These are phyloP conservation scores for Melanotaenia duboulayi DNA, from an alignment of 2,113 vertebrate genomes.

Conservation along the genomic window DNA sequence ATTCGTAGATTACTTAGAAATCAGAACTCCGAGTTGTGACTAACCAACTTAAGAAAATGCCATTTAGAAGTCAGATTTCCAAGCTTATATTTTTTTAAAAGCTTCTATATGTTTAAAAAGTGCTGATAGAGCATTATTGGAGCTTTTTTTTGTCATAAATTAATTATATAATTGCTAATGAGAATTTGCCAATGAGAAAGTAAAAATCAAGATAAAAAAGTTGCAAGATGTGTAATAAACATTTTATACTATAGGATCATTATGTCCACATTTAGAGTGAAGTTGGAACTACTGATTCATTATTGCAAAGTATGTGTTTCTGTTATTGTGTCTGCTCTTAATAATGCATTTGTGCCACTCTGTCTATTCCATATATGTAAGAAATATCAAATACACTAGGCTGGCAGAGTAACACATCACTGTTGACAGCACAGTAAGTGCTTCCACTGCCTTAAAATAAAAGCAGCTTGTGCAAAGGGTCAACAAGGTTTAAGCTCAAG, in stretches of 20 bases:
- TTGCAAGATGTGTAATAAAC: too few species aligned
- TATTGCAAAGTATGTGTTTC: not conserved
- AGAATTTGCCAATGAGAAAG: too few species aligned
- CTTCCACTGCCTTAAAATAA: conserved; percentile 31
- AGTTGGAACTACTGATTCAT: not conserved
- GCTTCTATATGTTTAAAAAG: too few species aligned
- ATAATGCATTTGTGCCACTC: conserved; percentile 4
- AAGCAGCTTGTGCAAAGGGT: conserved; percentile 42
- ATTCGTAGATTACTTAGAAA: too few species aligned
- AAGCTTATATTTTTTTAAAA: too few species aligned
- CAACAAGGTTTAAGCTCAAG: conserved; percentile 28
- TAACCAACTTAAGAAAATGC: too few species aligned
- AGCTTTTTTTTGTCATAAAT: too few species aligned
- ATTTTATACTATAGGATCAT: not conserved
- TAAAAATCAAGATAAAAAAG: too few species aligned
- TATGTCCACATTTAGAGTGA: not conserved
- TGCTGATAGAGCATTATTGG: too few species aligned
- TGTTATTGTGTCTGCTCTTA: not conserved
- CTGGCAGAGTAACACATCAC: conserved; percentile 21
- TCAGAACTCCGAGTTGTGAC: too few species aligned
- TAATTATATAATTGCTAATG: too few species aligned
- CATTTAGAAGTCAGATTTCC: too few species aligned
- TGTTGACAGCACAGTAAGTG: conserved; percentile 35
- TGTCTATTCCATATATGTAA: not conserved
- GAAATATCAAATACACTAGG: conserved; percentile 7